Percentiles rank a stretch among this genome's conserved stretches.
phyloP scores from a whole-genome alignment of 1,140 invertebrate species.

The Drosophila mayri region DNA sequence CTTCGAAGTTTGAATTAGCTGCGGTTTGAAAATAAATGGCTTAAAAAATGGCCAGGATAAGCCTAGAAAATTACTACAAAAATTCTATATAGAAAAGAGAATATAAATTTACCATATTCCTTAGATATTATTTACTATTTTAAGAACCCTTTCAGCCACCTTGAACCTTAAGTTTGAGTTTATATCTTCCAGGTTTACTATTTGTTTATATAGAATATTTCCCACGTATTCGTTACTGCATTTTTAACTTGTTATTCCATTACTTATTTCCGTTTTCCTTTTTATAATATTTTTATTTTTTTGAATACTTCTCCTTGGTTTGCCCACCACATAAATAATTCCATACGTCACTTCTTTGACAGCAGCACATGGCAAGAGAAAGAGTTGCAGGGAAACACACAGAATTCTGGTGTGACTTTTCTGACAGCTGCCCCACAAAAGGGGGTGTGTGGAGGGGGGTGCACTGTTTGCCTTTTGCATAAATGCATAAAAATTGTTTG shows the following conservation, averaged over 20 bases:
- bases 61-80: neutral
- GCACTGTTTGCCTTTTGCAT: conserved; percentile 67
- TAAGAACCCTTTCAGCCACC: neutral
- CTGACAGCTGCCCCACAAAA: conserved; percentile 57
- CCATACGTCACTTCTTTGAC: conserved; percentile 66
- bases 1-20: conserved; percentile 59
- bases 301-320: conserved; percentile 36
- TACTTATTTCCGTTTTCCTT: conserved; percentile 2
- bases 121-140: neutral
- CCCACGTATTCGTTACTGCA: neutral
- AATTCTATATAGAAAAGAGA: neutral
- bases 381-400: conserved; percentile 23
- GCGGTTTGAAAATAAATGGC: conserved; percentile 55
- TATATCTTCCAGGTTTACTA: neutral
- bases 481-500: conserved; percentile 82
- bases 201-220: too few species aligned
- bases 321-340: conserved; percentile 64
- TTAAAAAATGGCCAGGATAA: neutral
- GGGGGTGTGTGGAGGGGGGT: neutral
- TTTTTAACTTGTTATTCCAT: conserved; percentile 33
- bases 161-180: neutral
- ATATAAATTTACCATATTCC: neutral
- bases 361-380: conserved; percentile 52
- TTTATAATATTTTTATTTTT: conserved; percentile 1
- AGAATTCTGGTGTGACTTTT: conserved; percentile 73